Evolutionary conservation across 2,113 vertebrate genomes (phyloP), one percentile per base, ranked within the genome.

Genomic region (Heliornis fulica): DNA sequence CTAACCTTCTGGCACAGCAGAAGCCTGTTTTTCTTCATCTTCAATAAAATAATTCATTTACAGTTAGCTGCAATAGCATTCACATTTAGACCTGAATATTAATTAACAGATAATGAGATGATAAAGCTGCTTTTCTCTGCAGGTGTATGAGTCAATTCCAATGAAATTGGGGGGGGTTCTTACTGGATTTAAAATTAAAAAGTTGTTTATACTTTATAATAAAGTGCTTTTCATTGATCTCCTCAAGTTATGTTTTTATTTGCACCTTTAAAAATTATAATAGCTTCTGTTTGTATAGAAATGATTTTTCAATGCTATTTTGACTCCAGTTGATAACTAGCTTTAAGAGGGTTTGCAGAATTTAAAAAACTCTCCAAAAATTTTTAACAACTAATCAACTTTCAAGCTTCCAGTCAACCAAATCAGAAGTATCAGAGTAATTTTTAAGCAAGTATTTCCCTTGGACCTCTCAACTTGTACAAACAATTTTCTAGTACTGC

Each of bases 71-170:
- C 97, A 98, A 98, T 98, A 98, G 98, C 98, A 99, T 98, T 98
- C 98, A 98, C 98, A 98, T 98, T 98, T 98, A 98, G 97, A 97
- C 91, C 95, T 98, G 98, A 98, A 98, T 99, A 99, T 99, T 99
- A 99, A 99, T 99, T 99, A 98, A 97, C 98, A 98, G 98, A 99
- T 99, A 99, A 99, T 98, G 97, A 99, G 98, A 98, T 97, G 98
- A 99, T 99, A 98, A 98, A 98, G 92, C 93, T 94, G 93, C 96
- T 97, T 98, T 97, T 97, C 98, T 98, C 98, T 97, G 97, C 98
- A 99, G 98, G 98, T 99, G 97, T 97, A 98, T 98, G 98, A 98
- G 99, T 98, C 98, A 98, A 98, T 98, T 98, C 97, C 95, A 98
- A 97, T 96, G 96, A 97, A 99, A n/a, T n/a, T n/a, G n/a, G n/a